These are phyloP conservation scores for Pterocles orientalis DNA, from an alignment of 2,113 vertebrate species.

Conservation along the genomic window DNA sequence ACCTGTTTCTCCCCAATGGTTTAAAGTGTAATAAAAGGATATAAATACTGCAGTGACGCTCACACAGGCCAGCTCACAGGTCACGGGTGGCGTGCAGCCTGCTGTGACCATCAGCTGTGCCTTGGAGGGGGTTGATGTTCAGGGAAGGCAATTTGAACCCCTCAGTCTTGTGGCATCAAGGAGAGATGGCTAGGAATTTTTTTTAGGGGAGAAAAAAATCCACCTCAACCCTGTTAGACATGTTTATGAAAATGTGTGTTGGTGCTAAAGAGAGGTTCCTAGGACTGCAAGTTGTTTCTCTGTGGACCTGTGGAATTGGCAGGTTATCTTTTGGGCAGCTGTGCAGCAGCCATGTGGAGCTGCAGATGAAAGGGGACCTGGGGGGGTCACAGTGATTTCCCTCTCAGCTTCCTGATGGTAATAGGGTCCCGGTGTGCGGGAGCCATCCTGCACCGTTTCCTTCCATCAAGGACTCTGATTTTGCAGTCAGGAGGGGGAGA, in stretches of 20 bases:
- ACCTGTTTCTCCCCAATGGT: constrained; percentile 62
- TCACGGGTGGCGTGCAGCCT: not conserved
- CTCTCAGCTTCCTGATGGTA: rapidly evolving
- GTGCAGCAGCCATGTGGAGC: rapidly evolving
- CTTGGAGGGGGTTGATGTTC: rapidly evolving
- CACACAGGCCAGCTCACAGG: not conserved
- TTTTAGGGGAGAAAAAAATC: rapidly evolving
- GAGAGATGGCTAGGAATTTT: not conserved
- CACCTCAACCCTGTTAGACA: no score
- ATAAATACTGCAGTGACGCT: constrained; percentile 64
- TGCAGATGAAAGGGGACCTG: not conserved
- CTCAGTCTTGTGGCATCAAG: rapidly evolving
- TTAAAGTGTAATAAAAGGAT: constrained; percentile 62
- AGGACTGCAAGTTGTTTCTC: not conserved
- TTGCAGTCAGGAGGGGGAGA: not conserved
- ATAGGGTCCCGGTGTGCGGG: rapidly evolving
- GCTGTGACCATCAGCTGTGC: constrained; percentile 25
- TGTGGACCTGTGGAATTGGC: not conserved
- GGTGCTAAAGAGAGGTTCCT: not conserved
- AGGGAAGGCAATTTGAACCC: not conserved
- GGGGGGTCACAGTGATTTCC: not conserved
- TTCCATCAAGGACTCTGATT: not conserved
- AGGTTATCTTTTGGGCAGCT: not conserved
- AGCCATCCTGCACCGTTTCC: not conserved
- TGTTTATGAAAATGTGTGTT: not conserved